phyloP scores from a whole-genome alignment of 2,797 vertebrate genomes.

The Macropus fuliginosus region DNA sequence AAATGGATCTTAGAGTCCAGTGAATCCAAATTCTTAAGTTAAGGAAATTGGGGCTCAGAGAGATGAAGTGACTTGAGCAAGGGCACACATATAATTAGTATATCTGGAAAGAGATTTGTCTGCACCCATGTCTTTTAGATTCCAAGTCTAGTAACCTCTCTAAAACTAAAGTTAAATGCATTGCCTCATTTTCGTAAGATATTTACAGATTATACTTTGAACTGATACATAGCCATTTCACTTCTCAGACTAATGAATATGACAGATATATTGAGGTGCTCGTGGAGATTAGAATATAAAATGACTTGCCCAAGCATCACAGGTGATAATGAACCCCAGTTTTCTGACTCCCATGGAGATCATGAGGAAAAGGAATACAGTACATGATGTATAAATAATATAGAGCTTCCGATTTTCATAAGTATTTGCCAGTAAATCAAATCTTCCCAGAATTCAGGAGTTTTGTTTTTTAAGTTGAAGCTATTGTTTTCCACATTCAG shows the following conservation, averaged over 20 bases:
- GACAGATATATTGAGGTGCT: conserved; percentile 16
- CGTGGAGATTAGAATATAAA: too few species aligned
- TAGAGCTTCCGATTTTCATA: not conserved
- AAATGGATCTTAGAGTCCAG: not conserved
- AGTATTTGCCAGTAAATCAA: not conserved
- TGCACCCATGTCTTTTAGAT: not conserved
- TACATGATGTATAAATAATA: conserved; percentile 11
- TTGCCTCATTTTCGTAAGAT: conserved; percentile 18
- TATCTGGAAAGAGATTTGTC: not conserved
- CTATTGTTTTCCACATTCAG: not conserved
- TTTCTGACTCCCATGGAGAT: not conserved
- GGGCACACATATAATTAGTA: not conserved
- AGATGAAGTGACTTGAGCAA: not conserved
- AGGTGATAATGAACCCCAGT: not conserved
- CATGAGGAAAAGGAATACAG: not conserved
- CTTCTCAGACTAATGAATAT: conserved; percentile 47
- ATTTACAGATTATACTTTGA: conserved; percentile 13
- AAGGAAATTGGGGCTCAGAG: not conserved
- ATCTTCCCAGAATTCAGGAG: not conserved
- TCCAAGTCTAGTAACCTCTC: not conserved
- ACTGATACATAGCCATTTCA: conserved; percentile 53
- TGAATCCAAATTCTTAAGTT: not conserved
- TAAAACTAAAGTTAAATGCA: not conserved
- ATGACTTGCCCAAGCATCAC: too few species aligned
- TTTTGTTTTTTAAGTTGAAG: not conserved